Conservation (phyloP, 2,797 vertebrate genomes). For the Tamandua tetradactyla region DNA sequence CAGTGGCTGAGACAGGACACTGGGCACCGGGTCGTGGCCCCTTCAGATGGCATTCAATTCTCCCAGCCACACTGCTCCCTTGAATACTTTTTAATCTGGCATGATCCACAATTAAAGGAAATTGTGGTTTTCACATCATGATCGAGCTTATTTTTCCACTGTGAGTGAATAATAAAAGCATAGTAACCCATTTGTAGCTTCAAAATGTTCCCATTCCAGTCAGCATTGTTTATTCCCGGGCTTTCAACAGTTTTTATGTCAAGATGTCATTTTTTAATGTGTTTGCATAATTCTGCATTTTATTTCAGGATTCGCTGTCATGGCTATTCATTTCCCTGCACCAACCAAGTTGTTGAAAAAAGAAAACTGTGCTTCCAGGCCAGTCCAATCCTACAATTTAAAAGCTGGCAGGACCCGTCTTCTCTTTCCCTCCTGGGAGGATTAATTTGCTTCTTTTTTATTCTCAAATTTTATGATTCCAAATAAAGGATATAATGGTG, state of each 20-base stretch:
- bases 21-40: not conserved
- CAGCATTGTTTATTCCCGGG: constrained; percentile 59
- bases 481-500: constrained; percentile 84
- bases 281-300: constrained; percentile 77
- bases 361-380: constrained; percentile 73
- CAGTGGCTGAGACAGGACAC: not conserved
- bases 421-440: constrained; percentile 74
- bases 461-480: constrained; percentile 84
- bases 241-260: constrained; percentile 64
- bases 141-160: constrained; percentile 60
- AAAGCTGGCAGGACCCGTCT: constrained; percentile 78
- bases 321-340: constrained; percentile 65
- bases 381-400: constrained; percentile 74
- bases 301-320: constrained; percentile 74
- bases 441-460: constrained; percentile 86
- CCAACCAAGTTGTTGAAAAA: constrained; percentile 70
- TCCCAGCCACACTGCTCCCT: constrained; percentile 29
- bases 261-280: constrained; percentile 67
- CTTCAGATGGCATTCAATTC: not conserved
- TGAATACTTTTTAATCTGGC: constrained; percentile 64
- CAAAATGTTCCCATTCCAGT: not conserved
- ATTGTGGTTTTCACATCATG: constrained; percentile 77
- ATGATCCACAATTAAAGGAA: constrained; percentile 76
- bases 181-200: constrained; percentile 54
- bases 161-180: constrained; percentile 75